Conservation (phyloP, 2,888 invertebrate species). For the Seladonia tumulorum region DNA sequence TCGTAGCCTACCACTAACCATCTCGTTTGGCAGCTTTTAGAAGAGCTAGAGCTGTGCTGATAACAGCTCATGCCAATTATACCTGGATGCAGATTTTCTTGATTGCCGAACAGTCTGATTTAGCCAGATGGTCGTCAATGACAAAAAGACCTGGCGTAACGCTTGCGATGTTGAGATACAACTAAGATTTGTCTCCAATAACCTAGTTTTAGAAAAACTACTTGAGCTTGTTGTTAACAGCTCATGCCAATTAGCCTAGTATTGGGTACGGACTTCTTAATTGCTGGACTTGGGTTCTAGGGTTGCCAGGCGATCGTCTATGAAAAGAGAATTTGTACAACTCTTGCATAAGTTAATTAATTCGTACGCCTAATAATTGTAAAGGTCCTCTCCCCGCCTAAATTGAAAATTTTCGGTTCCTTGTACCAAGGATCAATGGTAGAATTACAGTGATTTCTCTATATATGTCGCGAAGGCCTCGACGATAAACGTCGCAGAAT, state of each 20-base stretch:
- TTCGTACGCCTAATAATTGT: too few relatives aligned
- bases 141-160: background rate
- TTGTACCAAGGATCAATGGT: background rate
- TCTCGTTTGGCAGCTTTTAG: background rate
- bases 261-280: background rate
- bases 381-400: too few relatives aligned
- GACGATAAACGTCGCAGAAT: too few relatives aligned
- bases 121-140: background rate
- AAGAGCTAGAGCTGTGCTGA: background rate
- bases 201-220: too few relatives aligned
- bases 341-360: too few relatives aligned
- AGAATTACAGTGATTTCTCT: too few relatives aligned
- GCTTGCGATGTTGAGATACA: background rate
- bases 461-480: too few relatives aligned
- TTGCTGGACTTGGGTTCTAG: background rate
- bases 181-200: too few relatives aligned
- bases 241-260: background rate
- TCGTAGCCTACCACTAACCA: background rate
- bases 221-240: background rate
- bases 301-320: too few relatives aligned
- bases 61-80: background rate
- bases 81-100: background rate
- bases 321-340: too few relatives aligned
- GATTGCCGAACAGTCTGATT: background rate
- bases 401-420: background rate